Conservation (phyloP, 2,113 vertebrate species). For the Micronycteris hirsuta region DNA sequence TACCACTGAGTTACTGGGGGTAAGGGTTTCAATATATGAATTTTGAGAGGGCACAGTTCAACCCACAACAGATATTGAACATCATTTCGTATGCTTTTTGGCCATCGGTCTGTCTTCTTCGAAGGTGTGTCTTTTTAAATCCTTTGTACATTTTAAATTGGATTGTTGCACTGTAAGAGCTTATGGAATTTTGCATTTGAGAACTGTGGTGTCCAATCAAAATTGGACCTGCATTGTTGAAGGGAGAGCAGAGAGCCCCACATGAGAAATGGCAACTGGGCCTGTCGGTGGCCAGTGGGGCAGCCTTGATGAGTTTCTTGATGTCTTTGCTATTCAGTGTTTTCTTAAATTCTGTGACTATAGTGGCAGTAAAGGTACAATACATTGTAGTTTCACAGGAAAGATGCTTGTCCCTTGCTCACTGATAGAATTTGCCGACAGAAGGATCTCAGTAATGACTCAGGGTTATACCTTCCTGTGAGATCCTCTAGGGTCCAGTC, state of each 20-base stretch:
- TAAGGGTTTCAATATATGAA: neutral
- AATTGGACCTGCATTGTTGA: neutral
- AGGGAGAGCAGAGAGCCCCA: neutral
- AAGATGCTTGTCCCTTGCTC: neutral
- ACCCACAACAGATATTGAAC: neutral
- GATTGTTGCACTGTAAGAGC: neutral
- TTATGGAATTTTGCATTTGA: neutral
- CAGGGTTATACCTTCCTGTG: neutral
- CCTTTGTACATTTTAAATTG: neutral
- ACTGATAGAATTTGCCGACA: neutral
- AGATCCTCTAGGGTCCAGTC: neutral
- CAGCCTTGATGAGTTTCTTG: neutral
- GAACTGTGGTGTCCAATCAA: neutral
- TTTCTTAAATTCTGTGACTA: neutral
- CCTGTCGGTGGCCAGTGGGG: neutral
- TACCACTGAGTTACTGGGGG: neutral
- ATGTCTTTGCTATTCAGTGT: neutral
- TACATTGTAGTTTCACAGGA: neutral
- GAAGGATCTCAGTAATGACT: neutral
- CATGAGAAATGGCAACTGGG: neutral
- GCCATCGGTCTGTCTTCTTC: neutral
- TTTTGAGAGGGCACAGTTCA: neutral
- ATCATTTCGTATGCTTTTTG: neutral
- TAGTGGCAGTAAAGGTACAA: neutral
- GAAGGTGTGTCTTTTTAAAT: neutral